Evolutionary conservation across 2,113 vertebrate species (phyloP).

Genomic region (Callipepla californica): DNA sequence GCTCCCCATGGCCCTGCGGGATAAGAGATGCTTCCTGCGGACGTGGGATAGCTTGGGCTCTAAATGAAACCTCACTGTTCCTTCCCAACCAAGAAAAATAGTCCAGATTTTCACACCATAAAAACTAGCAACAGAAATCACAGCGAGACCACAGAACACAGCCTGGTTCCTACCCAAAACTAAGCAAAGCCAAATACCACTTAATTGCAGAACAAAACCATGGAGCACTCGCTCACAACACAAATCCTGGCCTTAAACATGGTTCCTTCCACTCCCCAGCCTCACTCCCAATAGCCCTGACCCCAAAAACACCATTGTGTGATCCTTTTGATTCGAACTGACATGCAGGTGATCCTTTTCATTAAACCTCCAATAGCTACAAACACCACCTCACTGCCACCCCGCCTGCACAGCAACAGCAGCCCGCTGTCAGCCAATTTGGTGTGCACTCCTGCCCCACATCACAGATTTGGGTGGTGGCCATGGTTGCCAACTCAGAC

Average conservation of each 20-base stretch:
- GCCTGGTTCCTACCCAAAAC: background rate
- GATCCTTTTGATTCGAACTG: background rate
- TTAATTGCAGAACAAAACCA: background rate
- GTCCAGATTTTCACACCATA: background rate
- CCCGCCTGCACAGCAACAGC: background rate
- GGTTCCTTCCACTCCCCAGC: background rate
- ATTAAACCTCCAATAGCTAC: background rate
- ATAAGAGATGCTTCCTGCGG: background rate
- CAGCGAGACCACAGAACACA: background rate
- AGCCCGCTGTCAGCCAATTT: background rate
- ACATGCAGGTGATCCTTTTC: background rate
- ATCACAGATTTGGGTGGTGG: background rate
- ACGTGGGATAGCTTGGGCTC: accelerated
- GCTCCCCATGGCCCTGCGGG: background rate
- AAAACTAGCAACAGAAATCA: background rate
- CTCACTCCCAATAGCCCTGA: background rate
- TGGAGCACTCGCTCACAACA: accelerated
- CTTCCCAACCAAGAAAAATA: background rate
- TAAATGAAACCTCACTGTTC: background rate
- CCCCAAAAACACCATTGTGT: background rate
- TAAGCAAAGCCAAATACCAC: background rate
- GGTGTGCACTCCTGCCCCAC: background rate
- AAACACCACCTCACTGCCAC: background rate
- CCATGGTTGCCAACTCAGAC: too few species aligned
- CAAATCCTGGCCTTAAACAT: background rate